These are phyloP conservation scores for Hydrophis major DNA, from an alignment of 2,797 vertebrate species.

Conservation along the genomic window DNA sequence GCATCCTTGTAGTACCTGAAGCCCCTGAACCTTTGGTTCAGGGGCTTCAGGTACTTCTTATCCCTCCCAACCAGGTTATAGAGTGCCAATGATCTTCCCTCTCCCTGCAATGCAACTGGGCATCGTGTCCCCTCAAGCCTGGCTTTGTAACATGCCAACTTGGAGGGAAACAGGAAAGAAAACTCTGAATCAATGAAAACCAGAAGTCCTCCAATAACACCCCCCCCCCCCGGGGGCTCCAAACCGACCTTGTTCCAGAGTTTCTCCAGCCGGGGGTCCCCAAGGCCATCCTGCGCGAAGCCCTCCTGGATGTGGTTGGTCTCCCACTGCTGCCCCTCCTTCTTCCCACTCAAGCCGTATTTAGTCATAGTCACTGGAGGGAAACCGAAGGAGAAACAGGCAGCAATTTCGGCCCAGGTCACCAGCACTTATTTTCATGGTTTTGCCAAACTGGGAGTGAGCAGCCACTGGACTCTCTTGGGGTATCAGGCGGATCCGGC, in stretches of 20 bases:
- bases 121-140: not conserved
- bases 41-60: no score
- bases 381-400: slow-evolving; percentile 20
- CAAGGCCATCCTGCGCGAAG: slow-evolving; percentile 83
- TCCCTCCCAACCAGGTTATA: not conserved
- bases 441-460: not conserved
- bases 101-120: not conserved
- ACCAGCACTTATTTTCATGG: not conserved
- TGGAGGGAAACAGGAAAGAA: not conserved
- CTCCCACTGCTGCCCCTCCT: slow-evolving; percentile 76
- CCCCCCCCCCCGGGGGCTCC: not conserved
- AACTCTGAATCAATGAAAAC: not conserved
- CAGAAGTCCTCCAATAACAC: not conserved
- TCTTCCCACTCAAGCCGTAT: slow-evolving; percentile 91
- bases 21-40: not conserved
- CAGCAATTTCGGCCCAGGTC: not conserved
- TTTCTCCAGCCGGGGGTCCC: slow-evolving; percentile 91
- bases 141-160: no score
- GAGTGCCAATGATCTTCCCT: not conserved
- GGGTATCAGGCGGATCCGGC: not conserved
- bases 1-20: not conserved
- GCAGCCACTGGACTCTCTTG: not conserved
- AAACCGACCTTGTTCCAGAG: slow-evolving; percentile 91
- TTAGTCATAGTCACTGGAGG: slow-evolving; percentile 88
- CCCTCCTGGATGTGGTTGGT: slow-evolving; percentile 82